Evolutionary conservation across 1,140 invertebrate species (phyloP).

Genomic region (Brachionus manjavacas): DNA sequence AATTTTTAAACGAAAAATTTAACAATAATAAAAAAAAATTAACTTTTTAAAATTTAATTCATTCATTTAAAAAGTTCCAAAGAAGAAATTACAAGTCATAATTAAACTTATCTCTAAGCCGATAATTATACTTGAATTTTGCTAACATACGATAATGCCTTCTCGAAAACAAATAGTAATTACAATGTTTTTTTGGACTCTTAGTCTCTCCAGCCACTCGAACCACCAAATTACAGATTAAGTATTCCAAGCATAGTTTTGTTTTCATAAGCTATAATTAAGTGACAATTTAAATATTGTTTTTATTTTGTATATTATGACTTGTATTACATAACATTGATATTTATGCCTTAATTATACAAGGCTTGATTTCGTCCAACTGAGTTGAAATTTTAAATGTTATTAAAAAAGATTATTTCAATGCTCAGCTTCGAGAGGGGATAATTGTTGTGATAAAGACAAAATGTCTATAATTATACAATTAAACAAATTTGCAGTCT

Average conservation of each 20-base stretch:
- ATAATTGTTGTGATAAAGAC: conserved; percentile 22
- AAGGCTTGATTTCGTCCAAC: conserved; percentile 22
- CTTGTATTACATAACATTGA: neutral
- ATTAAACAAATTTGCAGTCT: conserved; percentile 11
- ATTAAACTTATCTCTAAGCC: neutral
- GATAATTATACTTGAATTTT: neutral
- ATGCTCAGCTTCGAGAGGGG: neutral
- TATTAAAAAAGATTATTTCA: conserved; percentile 14
- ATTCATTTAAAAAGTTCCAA: no score
- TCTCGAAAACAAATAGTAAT: neutral
- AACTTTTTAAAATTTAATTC: no score
- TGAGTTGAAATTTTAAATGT: conserved; percentile 26
- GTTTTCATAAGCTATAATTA: conserved; percentile 28
- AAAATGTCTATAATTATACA: conserved; percentile 8
- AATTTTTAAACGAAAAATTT: no score
- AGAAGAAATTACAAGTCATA: neutral
- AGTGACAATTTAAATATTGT: conserved; percentile 18
- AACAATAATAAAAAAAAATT: no score
- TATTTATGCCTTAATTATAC: neutral
- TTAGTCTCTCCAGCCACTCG: neutral
- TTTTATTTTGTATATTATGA: neutral
- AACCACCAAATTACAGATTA: neutral
- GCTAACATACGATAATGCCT: neutral
- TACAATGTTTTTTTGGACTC: neutral
- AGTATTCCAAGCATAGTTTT: neutral